phyloP scores from a whole-genome alignment of 2,888 invertebrate species.

The Athripsodes cinereus region DNA sequence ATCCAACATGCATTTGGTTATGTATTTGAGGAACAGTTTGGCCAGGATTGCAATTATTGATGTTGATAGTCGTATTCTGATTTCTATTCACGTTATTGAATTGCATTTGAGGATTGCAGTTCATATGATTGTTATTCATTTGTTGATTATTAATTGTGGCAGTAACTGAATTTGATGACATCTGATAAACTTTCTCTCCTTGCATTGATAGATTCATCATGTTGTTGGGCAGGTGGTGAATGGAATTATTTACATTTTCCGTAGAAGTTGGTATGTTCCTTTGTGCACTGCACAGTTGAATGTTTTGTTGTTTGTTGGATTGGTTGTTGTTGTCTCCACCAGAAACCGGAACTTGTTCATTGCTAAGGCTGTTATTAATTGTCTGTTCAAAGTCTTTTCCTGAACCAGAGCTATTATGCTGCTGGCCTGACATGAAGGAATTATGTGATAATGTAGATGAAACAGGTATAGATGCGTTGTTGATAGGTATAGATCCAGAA shows the following conservation, averaged over 20 bases:
- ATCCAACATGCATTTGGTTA: constrained; percentile 23
- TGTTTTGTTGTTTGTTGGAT: constrained; percentile 12
- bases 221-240: constrained; percentile 22
- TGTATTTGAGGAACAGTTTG: constrained; percentile 2
- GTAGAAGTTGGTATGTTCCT: constrained; percentile 11
- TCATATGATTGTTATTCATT: constrained; percentile 44
- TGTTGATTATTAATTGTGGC: constrained; percentile 27
- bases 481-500: constrained; percentile 12
- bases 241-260: constrained; percentile 13
- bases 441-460: constrained; percentile 15
- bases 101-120: constrained; percentile 33
- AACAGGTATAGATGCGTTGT: constrained; percentile 15
- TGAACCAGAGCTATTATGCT: background rate
- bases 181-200: constrained; percentile 25
- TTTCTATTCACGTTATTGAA: constrained; percentile 37
- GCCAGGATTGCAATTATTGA: background rate
- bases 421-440: constrained; percentile 7
- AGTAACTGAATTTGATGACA: constrained; percentile 9
- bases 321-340: constrained; percentile 11
- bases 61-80: background rate
- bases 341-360: background rate
- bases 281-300: constrained; percentile 16
- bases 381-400: background rate
- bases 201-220: constrained; percentile 25
- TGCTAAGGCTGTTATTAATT: background rate